Conservation (phyloP, 2,113 vertebrate genomes). For the Charina bottae region DNA sequence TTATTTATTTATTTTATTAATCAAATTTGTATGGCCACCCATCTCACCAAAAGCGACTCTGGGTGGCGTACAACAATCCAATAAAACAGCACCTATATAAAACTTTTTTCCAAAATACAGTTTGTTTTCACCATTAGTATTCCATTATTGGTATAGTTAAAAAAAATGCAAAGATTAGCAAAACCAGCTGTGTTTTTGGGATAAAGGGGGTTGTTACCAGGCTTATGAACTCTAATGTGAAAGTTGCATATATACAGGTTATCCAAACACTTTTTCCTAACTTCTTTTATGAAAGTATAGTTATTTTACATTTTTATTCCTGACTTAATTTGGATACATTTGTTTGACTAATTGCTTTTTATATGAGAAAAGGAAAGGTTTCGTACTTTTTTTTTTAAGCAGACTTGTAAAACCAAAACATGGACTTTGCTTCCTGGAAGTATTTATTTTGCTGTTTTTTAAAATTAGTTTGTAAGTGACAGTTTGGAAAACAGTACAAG, state of each 20-base stretch:
- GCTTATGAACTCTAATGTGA: background rate
- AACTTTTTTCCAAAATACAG: background rate
- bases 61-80: too few relatives aligned
- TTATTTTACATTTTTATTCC: background rate
- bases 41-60: too few relatives aligned
- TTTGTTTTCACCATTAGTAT: background rate
- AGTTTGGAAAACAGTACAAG: background rate
- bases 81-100: too few relatives aligned
- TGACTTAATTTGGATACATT: background rate
- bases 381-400: background rate
- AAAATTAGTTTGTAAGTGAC: conserved; percentile 32
- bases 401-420: background rate
- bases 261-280: background rate
- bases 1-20: too few relatives aligned
- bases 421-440: background rate
- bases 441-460: conserved; percentile 25
- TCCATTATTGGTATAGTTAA: background rate
- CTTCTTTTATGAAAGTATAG: background rate
- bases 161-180: background rate
- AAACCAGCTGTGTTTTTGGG: background rate
- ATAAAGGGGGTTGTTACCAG: background rate
- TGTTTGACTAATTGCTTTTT: background rate
- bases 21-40: too few relatives aligned
- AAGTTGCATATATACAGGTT: background rate
- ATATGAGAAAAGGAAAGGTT: background rate